Base-by-base conservation (phyloP, 2,888 invertebrate species). In the Volucella zonaria region DNA sequence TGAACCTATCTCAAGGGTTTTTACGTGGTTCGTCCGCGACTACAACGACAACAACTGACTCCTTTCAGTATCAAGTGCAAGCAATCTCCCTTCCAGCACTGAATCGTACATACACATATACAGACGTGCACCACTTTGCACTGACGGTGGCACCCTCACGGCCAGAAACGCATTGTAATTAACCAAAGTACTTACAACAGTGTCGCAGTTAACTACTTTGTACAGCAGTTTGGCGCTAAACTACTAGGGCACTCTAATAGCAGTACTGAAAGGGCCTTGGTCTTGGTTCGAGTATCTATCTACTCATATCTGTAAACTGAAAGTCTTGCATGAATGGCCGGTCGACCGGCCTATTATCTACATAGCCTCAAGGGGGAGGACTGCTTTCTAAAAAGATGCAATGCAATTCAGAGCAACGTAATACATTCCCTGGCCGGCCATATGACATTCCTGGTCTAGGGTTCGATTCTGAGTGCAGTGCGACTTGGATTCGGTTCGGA, bases 121-220 rank as follows among this genome's bases (percentile, higher is more conserved):
- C 14, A 15, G 52, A 45, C 11, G 67, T 54, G 59, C 31, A 31
- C 31, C 31, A 31, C 31, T 6, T 31, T 45, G 52, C 71, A 47
- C 23, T 68, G 64, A 58, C 43, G 61, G 73, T 58, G 75, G 80
- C 76, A 85, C 85, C 85, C 85, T 80, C 81, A 85, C 56, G 76
- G 71, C 59, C 67, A 68, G 62, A 73, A 81, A 76, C 76, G 81
- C 76, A 77, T 85, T 81, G 85, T 81, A 81, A 85, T 85, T 85
- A 85, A 77, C 67, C 81, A 71, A 81, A 77, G 85, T 85, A 85
- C 85, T 85, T 85, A 86, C 86, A 82, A 82, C 82, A 82, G 86
- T 86, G 86, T 86, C 86, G 86, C 86, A 86, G 77, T 86, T 86
- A 86, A 86, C 86, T 82, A 86, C 86, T 86, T 31, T 86, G 86